Conservation (phyloP, 2,113 vertebrate genomes). For the Phainopepla nitens region DNA sequence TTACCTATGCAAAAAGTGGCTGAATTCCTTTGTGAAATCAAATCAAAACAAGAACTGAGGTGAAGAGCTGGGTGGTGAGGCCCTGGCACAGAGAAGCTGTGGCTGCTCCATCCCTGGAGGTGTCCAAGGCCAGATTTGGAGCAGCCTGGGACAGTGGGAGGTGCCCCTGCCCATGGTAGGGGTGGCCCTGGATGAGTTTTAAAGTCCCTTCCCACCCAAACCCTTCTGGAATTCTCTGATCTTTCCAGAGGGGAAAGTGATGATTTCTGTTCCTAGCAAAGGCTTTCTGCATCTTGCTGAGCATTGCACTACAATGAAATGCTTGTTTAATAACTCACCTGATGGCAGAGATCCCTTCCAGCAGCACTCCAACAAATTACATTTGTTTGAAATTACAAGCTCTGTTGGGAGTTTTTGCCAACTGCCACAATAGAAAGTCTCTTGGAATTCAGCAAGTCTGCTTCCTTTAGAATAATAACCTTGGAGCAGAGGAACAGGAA, state of each 20-base stretch:
- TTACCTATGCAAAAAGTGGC: neutral
- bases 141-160: neutral
- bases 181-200: accelerated
- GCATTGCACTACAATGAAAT: neutral
- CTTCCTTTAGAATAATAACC: neutral
- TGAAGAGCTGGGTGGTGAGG: neutral
- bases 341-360: neutral
- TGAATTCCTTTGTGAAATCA: neutral
- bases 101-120: neutral
- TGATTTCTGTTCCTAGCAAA: neutral
- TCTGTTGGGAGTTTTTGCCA: neutral
- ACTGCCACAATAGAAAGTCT: neutral
- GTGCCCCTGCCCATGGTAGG: neutral
- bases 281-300: neutral
- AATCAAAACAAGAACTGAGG: neutral
- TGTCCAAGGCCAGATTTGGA: neutral
- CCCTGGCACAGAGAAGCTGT: neutral
- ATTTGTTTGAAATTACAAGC: neutral
- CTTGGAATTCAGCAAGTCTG: neutral
- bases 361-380: neutral
- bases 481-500: neutral
- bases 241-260: neutral
- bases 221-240: too few relatives aligned
- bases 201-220: neutral
- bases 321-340: neutral